Base-by-base conservation (phyloP, 1,140 invertebrate species). In the Drosophila paulistorum region DNA sequence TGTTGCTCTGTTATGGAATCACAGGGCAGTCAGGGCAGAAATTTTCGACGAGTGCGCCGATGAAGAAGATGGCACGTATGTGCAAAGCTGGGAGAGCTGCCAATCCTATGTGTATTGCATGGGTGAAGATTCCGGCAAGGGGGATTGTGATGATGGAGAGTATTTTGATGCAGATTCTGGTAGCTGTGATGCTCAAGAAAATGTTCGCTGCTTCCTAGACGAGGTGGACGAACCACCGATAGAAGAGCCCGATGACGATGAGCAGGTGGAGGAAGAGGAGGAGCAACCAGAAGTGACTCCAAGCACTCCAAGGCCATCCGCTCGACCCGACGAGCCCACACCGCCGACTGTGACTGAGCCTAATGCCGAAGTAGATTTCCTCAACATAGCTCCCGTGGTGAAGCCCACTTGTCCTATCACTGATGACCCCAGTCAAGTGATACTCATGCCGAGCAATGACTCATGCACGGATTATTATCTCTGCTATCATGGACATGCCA, bases 401-500 rank as follows among this genome's bases (percentile, higher is more conserved):
- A 83, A 68, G 48, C 83, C 89, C 4, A 82, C 48, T 1, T 91
- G 90, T 45, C 90, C 90, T 0, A 17, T 64, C 17, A 81, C 57
- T 26, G 90, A 91, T 64, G 90, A 91, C 79, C 87, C 90, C 23
- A 77, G 75, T 39, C 81, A 89, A 64, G 78, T 91, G 9, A 89
- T 91, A 5, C 35, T 91, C 2, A 81, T 90, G 71, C 35, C 85
- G 13, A 91, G 65, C 61, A 90, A 77, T 60, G 65, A 73, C 2
- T 80, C 87, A 4, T 91, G 90, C 63, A 69, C 81, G 3, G 74
- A 68, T 7, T 91, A 91, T 41, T 91, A 84, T 60, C 68, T 91
- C 1, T 91, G 90, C 59, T 91, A 91, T 64, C 85, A 91, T 7
- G 87, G 90, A 0, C 77, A 90, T 57, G 81, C 87, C 41, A 90